A percentile compares a stretch with the other conserved stretches of the same genome.
phyloP scores from a whole-genome alignment of 2,888 invertebrate genomes.

The Meiosimyza platycephala region DNA sequence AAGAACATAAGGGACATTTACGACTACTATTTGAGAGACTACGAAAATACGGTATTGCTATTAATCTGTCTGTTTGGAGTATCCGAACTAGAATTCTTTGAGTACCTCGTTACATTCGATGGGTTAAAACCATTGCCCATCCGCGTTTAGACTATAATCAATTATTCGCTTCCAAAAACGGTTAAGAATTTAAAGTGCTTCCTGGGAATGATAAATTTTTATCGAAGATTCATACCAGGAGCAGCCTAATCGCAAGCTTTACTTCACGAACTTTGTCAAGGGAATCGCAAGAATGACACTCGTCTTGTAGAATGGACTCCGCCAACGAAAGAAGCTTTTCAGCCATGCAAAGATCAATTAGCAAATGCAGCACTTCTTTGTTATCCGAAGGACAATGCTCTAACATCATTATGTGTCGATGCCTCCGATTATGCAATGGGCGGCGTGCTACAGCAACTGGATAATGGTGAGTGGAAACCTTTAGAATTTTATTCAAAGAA shows the following conservation, averaged over 20 bases:
- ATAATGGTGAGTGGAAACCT: no score
- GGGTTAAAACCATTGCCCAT: not conserved
- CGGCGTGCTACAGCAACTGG: not conserved
- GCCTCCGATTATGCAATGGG: constrained; percentile 7
- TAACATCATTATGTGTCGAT: no score
- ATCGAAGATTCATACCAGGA: not conserved
- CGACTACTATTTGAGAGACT: not conserved
- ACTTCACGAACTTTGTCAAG: no score
- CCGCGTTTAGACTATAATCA: not conserved
- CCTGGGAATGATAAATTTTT: not conserved
- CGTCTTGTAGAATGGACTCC: no score
- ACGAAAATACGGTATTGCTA: not conserved
- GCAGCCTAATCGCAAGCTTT: not conserved
- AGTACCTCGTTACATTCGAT: no score
- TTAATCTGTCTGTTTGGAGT: no score
- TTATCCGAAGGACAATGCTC: no score
- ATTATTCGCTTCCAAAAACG: not conserved
- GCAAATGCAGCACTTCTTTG: no score
- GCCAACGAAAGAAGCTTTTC: no score
- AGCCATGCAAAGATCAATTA: no score
- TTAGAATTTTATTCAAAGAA: constrained; percentile 9
- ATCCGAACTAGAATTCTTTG: no score
- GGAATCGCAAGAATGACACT: no score
- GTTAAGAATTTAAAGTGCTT: not conserved
- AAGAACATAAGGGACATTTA: constrained; percentile 2